Conservation (phyloP, 2,113 vertebrate genomes). For the Megaceryle maxima region DNA sequence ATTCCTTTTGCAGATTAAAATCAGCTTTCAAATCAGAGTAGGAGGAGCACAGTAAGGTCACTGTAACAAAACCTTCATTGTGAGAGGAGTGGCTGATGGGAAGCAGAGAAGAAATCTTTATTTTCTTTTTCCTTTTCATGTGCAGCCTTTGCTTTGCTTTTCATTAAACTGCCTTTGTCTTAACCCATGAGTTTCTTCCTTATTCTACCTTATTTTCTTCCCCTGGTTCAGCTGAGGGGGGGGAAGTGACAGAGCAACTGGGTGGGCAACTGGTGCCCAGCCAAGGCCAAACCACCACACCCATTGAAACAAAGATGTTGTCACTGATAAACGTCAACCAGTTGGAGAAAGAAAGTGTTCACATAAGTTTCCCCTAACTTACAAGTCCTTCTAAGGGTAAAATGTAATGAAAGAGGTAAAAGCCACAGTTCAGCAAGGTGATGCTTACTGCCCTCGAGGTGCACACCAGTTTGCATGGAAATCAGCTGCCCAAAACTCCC, state of each 20-base stretch:
- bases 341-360: background rate
- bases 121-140: too few relatives aligned
- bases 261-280: too few relatives aligned
- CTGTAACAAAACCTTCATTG: background rate
- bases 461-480: background rate
- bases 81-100: background rate
- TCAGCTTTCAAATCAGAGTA: background rate
- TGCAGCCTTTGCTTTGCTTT: too few relatives aligned
- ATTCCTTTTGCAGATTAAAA: background rate
- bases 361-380: background rate
- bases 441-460: accelerated
- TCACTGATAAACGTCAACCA: background rate
- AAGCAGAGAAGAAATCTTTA: too few relatives aligned
- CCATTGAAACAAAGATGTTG: background rate
- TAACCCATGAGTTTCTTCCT: too few relatives aligned
- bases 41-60: background rate
- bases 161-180: too few relatives aligned
- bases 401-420: background rate
- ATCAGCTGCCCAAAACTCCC: background rate
- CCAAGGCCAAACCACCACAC: too few relatives aligned
- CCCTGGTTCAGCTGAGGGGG: too few relatives aligned
- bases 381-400: background rate
- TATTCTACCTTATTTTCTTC: too few relatives aligned
- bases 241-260: too few relatives aligned
- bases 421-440: background rate